Evolutionary conservation across 2,797 vertebrate species (phyloP).

Genomic region (Sparus aurata): DNA sequence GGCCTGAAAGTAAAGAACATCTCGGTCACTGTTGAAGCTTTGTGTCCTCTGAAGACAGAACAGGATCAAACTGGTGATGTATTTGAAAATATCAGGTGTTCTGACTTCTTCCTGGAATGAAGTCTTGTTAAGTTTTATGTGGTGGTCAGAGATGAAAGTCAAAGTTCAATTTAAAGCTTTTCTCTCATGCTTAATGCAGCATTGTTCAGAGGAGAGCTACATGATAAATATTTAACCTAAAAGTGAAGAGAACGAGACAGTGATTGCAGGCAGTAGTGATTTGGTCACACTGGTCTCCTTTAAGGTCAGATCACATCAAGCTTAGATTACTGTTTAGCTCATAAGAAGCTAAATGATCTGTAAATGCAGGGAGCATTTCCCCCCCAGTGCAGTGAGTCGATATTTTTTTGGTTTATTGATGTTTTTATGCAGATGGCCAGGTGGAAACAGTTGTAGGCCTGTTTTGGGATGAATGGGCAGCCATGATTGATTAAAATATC

Average conservation of each 20-base stretch:
- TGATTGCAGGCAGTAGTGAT: no score
- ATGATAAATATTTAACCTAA: not conserved
- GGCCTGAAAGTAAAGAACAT: slow-evolving; percentile 4
- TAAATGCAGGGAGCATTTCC: not conserved
- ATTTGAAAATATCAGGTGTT: not conserved
- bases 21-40: not conserved
- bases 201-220: not conserved
- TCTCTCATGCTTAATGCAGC: not conserved
- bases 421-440: not conserved
- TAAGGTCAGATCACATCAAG: not conserved
- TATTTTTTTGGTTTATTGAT: not conserved
- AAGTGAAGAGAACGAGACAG: no score
- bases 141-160: slow-evolving; percentile 1
- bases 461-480: not conserved
- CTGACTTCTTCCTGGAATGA: not conserved
- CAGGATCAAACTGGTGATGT: not conserved
- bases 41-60: not conserved
- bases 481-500: not conserved
- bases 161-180: slow-evolving; percentile 2
- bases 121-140: slow-evolving; percentile 1
- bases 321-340: not conserved
- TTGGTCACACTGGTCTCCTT: not conserved
- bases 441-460: not conserved
- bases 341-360: not conserved
- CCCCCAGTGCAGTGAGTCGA: no score